A percentile compares a stretch with the other conserved stretches of the same genome.
Conservation (phyloP, 2,113 vertebrate species). For the Stercorarius parasiticus region DNA sequence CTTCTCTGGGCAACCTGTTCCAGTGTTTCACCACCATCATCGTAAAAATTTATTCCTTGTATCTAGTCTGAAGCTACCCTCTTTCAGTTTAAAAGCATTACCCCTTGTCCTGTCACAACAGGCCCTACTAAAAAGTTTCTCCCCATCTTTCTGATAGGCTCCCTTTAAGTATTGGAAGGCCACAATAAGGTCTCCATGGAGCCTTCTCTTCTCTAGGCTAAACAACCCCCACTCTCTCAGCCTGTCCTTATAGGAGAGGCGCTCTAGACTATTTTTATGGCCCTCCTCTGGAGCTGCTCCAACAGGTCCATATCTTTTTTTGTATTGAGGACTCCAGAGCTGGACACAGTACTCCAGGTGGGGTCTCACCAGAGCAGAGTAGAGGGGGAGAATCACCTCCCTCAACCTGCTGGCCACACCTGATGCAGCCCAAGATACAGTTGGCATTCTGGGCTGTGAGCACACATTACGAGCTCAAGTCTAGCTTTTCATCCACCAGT, state of each 20-base stretch:
- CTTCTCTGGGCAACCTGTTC: background rate
- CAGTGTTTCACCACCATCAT: background rate
- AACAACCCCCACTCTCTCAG: background rate
- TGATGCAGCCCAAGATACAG: background rate
- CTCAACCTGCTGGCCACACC: rapidly evolving
- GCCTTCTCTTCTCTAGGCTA: background rate
- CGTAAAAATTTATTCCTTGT: background rate
- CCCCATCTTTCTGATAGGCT: background rate
- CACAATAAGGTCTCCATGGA: background rate
- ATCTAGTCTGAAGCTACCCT: background rate
- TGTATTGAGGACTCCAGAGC: background rate
- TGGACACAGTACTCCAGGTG: background rate
- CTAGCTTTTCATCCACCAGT: background rate
- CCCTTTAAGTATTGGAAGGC: background rate
- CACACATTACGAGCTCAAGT: rapidly evolving
- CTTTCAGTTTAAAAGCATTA: background rate
- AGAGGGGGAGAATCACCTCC: background rate
- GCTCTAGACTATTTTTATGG: background rate
- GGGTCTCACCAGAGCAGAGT: background rate
- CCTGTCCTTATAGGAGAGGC: background rate
- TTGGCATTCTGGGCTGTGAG: rapidly evolving
- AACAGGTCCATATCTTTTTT: background rate
- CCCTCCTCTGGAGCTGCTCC: background rate
- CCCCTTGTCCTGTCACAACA: rapidly evolving
- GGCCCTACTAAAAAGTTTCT: background rate